Percentiles rank a stretch among this genome's conserved stretches.
phyloP scores from a whole-genome alignment of 2,113 vertebrate genomes.

The Dipodomys spectabilis region DNA sequence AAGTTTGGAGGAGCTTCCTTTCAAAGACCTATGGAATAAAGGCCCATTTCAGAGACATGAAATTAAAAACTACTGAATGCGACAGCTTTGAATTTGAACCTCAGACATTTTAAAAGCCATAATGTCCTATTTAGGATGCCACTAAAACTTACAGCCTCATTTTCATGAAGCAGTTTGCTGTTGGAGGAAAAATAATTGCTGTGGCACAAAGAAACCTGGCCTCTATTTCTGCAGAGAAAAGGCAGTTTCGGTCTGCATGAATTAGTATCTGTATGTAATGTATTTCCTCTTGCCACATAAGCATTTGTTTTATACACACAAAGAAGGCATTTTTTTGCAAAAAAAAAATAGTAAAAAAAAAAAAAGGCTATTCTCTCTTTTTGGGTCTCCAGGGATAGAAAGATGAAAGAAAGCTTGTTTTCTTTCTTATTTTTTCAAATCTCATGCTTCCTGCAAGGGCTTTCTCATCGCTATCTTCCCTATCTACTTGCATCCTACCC shows the following conservation, averaged over 20 bases:
- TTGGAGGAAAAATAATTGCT: conserved; percentile 50
- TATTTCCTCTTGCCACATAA: conserved; percentile 27
- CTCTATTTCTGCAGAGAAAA: conserved; percentile 10
- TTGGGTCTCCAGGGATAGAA: background rate
- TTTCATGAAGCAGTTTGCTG: conserved; percentile 48
- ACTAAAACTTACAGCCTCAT: conserved; percentile 42
- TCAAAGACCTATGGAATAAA: conserved; percentile 33
- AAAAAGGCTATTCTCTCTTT: background rate
- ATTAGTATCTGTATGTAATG: background rate
- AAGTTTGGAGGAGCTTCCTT: background rate
- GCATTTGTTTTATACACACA: background rate
- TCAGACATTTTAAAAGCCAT: conserved; percentile 53
- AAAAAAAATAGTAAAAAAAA: background rate
- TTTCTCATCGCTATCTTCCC: background rate
- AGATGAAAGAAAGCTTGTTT: background rate
- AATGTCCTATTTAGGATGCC: conserved; percentile 53
- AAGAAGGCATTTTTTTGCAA: background rate
- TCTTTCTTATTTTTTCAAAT: background rate
- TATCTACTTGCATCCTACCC: background rate
- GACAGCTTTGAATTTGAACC: conserved; percentile 45
- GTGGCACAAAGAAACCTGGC: background rate
- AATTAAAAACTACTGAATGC: conserved; percentile 66
- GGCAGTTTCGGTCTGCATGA: background rate
- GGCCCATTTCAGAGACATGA: conserved; percentile 19
- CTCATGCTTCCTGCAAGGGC: fast-evolving